Percentiles rank a stretch among this genome's conserved stretches.
Evolutionary conservation across 2,888 invertebrate genomes (phyloP).

Genomic region (Antheraea assamensis): DNA sequence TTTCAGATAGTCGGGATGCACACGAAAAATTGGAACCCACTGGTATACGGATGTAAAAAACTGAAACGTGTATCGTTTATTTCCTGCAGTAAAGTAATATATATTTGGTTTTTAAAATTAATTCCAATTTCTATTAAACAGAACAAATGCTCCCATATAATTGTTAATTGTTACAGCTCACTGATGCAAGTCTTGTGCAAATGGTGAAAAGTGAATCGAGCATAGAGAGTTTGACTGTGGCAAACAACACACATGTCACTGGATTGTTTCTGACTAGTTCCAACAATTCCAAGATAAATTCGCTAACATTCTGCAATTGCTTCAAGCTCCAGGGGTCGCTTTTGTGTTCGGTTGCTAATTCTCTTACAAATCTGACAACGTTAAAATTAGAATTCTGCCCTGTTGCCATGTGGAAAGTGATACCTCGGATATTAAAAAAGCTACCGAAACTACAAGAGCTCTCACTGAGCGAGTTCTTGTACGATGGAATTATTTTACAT

Average conservation of each 20-base stretch:
- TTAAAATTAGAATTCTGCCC: constrained; percentile 67
- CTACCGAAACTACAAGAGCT: constrained; percentile 62
- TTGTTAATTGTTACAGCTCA: constrained; percentile 53
- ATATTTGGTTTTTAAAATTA: not conserved
- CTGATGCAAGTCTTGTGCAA: constrained; percentile 68
- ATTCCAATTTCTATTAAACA: not conserved
- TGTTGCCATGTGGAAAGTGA: constrained; percentile 64
- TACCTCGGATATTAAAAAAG: constrained; percentile 62
- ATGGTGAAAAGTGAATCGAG: constrained; percentile 63
- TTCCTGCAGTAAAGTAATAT: constrained; percentile 69
- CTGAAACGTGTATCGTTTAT: constrained; percentile 74
- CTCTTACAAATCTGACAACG: constrained; percentile 54
- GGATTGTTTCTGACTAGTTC: constrained; percentile 67
- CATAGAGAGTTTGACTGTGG: constrained; percentile 60
- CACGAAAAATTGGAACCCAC: constrained; percentile 78
- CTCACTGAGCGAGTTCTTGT: constrained; percentile 66
- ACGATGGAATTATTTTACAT: constrained; percentile 43
- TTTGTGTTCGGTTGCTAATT: constrained; percentile 58
- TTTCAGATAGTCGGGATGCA: constrained; percentile 73
- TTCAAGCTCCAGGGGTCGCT: constrained; percentile 70
- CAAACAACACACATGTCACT: constrained; percentile 70
- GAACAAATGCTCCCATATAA: not conserved
- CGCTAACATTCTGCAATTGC: constrained; percentile 70
- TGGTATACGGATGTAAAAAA: constrained; percentile 75
- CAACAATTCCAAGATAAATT: constrained; percentile 50